Evolutionary conservation across 2,113 vertebrate species (phyloP), one percentile per base, ranked within the genome.

Genomic region (Melanotaenia duboulayi): DNA sequence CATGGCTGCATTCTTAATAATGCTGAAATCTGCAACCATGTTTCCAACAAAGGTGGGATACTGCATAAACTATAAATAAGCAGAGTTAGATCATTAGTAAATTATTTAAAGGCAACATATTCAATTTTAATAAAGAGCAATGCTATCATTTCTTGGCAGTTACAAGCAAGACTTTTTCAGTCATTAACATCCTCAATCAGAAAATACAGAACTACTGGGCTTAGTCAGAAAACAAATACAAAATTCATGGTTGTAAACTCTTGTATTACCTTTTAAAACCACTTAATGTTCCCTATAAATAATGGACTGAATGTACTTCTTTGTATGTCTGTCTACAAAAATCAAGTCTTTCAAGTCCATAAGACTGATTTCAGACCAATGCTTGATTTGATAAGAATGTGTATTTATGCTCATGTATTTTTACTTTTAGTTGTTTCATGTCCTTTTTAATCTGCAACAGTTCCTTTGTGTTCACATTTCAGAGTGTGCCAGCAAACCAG

Each of bases 391-490:
- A 23, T 12, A 23, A 11, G 50, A 52, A 17, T 24, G 39, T 48
- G 48, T 19, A n/a, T 55, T 48, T 64, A 52, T 23, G 7, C 51
- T 63, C 23, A 44, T 49, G 44, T 64, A 35, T 64, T 73, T 65
- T 39, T 22, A 22, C 44, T 76, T 63, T n/a, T 61, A 62, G 39
- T 40, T 37, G 54, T 42, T 65, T 72, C 37, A 77, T 74, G 14
- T 55, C n/a, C 42, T 64, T 28, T n/a, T 58, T 61, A 49, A 44
- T 74, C 58, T 70, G 28, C 22, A 13, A 22, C 28, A 7, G 46
- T 76, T 75, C 62, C 40, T 72, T 83, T 82, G 63, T 84, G 61
- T 40, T 57, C 16, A 20, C 58, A 52, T 40, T 58, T 73, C 23
- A 70, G 66, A 83, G 35, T 9, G 46, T 77, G 65, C 51, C 75